Percentiles rank a stretch among this genome's conserved stretches.
phyloP scores from a whole-genome alignment of 1,140 invertebrate species.

The Dysdera silvatica region DNA sequence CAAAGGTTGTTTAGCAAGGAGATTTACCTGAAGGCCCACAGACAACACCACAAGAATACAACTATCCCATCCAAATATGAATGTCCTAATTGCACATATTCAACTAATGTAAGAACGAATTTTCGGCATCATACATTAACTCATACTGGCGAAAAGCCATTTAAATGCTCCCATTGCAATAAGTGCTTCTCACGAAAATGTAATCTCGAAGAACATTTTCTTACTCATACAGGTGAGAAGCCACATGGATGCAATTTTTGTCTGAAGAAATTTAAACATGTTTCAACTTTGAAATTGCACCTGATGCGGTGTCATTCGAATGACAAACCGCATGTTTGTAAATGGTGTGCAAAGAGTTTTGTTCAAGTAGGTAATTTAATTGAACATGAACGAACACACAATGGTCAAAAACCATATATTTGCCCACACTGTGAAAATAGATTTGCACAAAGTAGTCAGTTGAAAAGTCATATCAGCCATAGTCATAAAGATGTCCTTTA shows the following conservation, averaged over 20 bases:
- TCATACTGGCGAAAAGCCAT: constrained; percentile 52
- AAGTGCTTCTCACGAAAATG: constrained; percentile 47
- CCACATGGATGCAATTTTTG: constrained; percentile 40
- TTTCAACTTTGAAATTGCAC: constrained; percentile 2
- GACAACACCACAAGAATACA: background rate
- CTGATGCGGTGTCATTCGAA: background rate
- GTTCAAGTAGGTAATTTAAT: background rate
- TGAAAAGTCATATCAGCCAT: background rate
- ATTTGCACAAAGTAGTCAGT: constrained; percentile 38
- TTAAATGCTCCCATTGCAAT: constrained; percentile 49
- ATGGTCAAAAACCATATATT: constrained; percentile 82
- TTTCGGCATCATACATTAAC: background rate
- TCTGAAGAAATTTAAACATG: constrained; percentile 22
- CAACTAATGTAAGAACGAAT: background rate
- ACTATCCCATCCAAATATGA: background rate
- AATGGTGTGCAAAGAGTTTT: background rate
- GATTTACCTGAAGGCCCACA: background rate
- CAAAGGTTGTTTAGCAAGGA: background rate
- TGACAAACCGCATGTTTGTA: constrained; percentile 7
- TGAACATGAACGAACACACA: constrained; percentile 68
- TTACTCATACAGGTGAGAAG: constrained; percentile 42
- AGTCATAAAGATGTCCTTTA: background rate
- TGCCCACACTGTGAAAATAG: constrained; percentile 81
- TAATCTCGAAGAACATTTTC: constrained; percentile 24
- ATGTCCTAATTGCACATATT: background rate